Evolutionary conservation across 1,140 invertebrate genomes (phyloP).

Genomic region (Tetraneura akinire): DNA sequence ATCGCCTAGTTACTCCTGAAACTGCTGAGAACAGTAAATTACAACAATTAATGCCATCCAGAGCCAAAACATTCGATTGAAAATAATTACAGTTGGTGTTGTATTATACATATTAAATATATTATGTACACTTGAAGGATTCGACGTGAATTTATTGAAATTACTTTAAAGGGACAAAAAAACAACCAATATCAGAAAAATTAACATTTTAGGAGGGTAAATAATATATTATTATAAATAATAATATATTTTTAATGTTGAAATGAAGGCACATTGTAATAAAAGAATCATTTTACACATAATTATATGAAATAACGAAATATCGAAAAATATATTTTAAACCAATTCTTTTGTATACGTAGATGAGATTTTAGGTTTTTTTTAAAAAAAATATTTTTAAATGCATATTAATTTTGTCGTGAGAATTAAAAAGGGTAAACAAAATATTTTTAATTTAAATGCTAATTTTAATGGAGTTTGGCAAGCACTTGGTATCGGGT

Average conservation of each 20-base stretch:
- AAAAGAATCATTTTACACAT: not conserved
- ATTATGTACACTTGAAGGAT: no score
- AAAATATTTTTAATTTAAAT: conserved; percentile 23
- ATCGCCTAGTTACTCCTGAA: not conserved
- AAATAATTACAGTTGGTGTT: not conserved
- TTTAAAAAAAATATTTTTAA: no score
- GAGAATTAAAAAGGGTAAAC: not conserved
- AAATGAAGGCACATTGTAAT: not conserved
- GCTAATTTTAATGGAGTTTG: conserved; percentile 12
- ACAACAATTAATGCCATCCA: not conserved
- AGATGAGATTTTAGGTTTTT: no score
- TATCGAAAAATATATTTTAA: not conserved
- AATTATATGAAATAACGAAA: no score
- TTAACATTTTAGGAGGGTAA: no score
- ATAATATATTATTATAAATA: no score
- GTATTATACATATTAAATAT: not conserved
- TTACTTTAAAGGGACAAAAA: not conserved
- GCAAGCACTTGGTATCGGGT: not conserved
- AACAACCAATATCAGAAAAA: no score
- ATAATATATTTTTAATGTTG: not conserved
- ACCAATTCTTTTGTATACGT: no score
- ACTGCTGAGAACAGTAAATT: not conserved
- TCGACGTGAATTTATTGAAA: not conserved
- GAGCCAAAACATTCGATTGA: not conserved
- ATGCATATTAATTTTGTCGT: not conserved